These are phyloP conservation scores for Phyllostomus discolor DNA, from an alignment of 2,113 vertebrate species.

Conservation along the genomic window DNA sequence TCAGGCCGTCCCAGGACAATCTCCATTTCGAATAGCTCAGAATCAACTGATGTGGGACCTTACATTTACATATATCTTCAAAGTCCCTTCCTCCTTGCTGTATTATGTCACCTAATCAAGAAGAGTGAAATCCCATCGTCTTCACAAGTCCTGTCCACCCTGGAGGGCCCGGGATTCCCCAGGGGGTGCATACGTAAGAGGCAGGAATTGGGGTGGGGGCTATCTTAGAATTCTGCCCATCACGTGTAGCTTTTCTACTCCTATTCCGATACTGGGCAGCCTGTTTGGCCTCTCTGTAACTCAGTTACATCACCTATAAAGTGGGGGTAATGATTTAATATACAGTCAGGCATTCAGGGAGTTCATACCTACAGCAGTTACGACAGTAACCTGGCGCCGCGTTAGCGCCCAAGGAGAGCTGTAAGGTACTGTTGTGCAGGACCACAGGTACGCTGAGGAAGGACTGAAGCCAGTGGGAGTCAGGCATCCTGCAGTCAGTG, in stretches of 20 bases:
- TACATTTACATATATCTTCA: neutral
- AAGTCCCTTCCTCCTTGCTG: neutral
- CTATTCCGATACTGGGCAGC: neutral
- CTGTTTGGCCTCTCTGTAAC: neutral
- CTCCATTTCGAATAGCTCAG: neutral
- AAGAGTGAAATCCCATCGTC: neutral
- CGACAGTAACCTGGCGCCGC: neutral
- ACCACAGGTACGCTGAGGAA: neutral
- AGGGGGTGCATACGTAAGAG: neutral
- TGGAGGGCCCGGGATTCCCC: neutral
- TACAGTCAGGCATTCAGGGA: neutral
- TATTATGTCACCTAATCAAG: neutral
- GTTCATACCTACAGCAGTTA: neutral
- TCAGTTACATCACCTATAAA: neutral
- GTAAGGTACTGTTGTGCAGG: neutral
- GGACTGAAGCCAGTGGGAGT: fast-evolving
- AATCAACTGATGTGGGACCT: neutral
- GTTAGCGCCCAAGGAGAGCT: neutral
- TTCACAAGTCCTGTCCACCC: neutral
- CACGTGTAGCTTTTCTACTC: neutral
- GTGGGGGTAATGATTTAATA: neutral
- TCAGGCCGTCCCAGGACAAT: neutral
- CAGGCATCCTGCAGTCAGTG: fast-evolving
- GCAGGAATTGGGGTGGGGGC: no score
- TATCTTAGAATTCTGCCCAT: neutral